Percentiles rank a stretch among this genome's conserved stretches.
Conservation (phyloP, 2,797 vertebrate species). For the Molossus molossus region DNA sequence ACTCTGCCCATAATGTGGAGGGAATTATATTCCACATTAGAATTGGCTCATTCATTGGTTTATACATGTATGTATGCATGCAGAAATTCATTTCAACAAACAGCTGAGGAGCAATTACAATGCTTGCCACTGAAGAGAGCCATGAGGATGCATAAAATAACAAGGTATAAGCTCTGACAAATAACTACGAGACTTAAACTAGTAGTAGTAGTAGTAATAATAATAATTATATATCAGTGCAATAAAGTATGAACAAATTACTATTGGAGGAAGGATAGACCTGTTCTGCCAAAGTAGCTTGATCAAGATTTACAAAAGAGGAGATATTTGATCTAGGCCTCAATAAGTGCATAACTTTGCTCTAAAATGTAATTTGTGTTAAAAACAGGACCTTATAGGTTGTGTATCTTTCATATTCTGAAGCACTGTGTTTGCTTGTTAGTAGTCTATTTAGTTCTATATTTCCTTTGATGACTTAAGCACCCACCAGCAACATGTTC, state of each 20-base stretch:
- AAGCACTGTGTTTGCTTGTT: not conserved
- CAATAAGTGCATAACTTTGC: conserved; percentile 6
- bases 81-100: conserved; percentile 30
- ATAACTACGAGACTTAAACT: not conserved
- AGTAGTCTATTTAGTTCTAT: not conserved
- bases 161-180: not conserved
- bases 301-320: conserved; percentile 45
- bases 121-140: not conserved
- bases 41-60: conserved; percentile 17
- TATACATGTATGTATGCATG: not conserved
- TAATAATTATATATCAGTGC: conserved; percentile 4
- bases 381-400: not conserved
- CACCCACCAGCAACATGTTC: not conserved
- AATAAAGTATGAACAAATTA: conserved; percentile 3
- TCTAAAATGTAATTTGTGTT: conserved; percentile 24
- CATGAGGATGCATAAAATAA: not conserved
- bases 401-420: not conserved
- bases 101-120: conserved; percentile 4
- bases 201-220: not conserved
- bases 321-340: not conserved
- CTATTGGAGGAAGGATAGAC: not conserved
- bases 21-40: not conserved
- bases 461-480: conserved; percentile 63
- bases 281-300: not conserved
- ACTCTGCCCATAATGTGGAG: not conserved